Evolutionary conservation across 1,140 invertebrate genomes (phyloP).

Genomic region (Meloidogyne hapla): DNA sequence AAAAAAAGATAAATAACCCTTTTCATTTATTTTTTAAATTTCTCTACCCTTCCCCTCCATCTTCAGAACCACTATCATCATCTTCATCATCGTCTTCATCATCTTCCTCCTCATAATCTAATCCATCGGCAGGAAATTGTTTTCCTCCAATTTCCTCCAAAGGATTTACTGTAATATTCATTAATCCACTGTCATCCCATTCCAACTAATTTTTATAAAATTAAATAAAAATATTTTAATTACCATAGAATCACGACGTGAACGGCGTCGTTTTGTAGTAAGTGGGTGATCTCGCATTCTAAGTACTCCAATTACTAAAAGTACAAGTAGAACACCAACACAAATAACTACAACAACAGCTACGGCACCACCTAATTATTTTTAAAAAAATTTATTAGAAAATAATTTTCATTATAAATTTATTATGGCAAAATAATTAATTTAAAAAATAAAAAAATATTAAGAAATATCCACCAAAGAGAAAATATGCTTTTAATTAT

Average conservation of each 20-base stretch:
- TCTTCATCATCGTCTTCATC: slow-evolving; percentile 61
- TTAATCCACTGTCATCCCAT: slow-evolving; percentile 62
- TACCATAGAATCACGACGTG: slow-evolving; percentile 46
- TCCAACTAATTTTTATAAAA: slow-evolving; percentile 40
- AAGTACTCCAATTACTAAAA: slow-evolving; percentile 60
- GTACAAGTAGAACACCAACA: slow-evolving; percentile 62
- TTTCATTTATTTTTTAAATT: background rate
- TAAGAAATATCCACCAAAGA: no score
- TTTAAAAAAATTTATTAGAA: slow-evolving; percentile 20
- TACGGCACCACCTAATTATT: slow-evolving; percentile 52
- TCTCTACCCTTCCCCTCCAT: slow-evolving; percentile 49
- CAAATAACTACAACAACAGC: slow-evolving; percentile 63
- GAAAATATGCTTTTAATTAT: no score
- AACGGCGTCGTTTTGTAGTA: slow-evolving; percentile 43
- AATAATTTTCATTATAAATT: no score
- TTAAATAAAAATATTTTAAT: slow-evolving; percentile 9
- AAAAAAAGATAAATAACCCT: background rate
- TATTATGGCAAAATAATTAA: no score
- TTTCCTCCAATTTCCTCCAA: slow-evolving; percentile 60
- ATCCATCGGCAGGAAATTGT: slow-evolving; percentile 45
- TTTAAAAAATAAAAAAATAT: no score
- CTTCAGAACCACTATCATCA: slow-evolving; percentile 48
- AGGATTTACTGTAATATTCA: slow-evolving; percentile 65
- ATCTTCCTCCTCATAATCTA: slow-evolving; percentile 46
- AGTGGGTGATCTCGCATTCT: slow-evolving; percentile 61